Base-by-base conservation (phyloP, 2,888 invertebrate species). In the Doris montereyensis region DNA sequence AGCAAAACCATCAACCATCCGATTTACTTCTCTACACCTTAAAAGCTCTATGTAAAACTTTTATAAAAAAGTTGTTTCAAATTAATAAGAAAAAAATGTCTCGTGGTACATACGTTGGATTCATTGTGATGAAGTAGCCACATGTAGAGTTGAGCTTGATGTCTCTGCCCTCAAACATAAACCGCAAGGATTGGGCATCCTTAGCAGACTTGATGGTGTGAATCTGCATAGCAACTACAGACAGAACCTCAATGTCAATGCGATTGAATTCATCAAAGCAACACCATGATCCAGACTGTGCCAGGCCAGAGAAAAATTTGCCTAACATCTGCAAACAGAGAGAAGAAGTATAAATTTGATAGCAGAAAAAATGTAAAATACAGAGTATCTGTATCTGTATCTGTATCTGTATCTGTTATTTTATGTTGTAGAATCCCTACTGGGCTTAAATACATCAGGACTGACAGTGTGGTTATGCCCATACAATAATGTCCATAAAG, bases 221-320 rank as follows among this genome's bases (percentile, higher is more conserved):
- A 30, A 91, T 89, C 85, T 91, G 91, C 81, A 91, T 90, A 4
- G 91, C 91, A 3, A 91, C 91, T 17, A 91, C 91, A 4, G 91
- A 91, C 83, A 91, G 79, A 1, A 91, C 91, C 83, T 91, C 91
- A 21, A 91, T 85, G 79, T 91, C 91, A 67, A 91, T 91, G 24
- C 91, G 85, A 83, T 91, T 91, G 82, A 91, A 91, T 84, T 91
- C 91, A 80, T 91, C 91, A 86, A 91, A 91, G 82, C 91, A 91
- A 74, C 89, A 90, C 91, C 91, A 91, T 81, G 89, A 89, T 21
- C 91, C 91, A 3, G 91, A 90, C 87, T 91, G 91, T 10, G 90
- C 87, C 72, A 91, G 80, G 2, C 91, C 91, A 32, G 91, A 90
- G 88, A 91, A 91, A 79, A 91, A 90, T 86, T 90, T 91, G 34